Percentiles rank a stretch among this genome's conserved stretches.
Evolutionary conservation across 2,113 vertebrate genomes (phyloP).

Genomic region (Rhabdomys dilectus): DNA sequence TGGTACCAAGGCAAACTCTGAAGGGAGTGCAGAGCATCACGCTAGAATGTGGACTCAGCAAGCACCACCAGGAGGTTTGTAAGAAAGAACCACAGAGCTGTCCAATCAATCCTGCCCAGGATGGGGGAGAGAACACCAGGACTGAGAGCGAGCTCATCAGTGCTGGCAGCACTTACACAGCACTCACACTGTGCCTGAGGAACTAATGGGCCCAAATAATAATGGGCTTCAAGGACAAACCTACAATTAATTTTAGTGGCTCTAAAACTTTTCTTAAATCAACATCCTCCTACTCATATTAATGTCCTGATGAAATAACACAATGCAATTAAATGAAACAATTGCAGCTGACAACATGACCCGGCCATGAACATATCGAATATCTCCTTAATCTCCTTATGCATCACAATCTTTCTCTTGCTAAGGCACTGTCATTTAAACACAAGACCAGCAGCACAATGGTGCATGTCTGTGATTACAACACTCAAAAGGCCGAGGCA

Average conservation of each 20-base stretch:
- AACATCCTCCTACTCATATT: neutral
- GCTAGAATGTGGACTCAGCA: neutral
- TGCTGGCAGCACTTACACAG: neutral
- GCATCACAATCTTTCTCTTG: neutral
- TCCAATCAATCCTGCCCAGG: neutral
- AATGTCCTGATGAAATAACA: neutral
- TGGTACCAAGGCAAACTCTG: neutral
- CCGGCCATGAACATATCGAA: neutral
- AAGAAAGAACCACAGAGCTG: neutral
- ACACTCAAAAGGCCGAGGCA: neutral
- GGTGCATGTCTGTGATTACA: neutral
- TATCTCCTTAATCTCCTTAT: neutral
- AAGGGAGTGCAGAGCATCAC: neutral
- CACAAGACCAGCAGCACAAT: neutral
- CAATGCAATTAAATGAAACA: conserved; percentile 8
- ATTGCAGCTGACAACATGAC: neutral
- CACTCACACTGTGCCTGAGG: neutral
- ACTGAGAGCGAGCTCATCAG: too few species aligned
- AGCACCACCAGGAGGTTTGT: neutral
- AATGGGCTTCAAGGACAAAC: neutral
- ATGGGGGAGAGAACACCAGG: neutral
- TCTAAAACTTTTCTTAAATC: conserved; percentile 16
- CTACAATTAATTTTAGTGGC: neutral
- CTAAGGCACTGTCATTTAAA: neutral
- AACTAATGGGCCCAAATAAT: neutral